A percentile compares a stretch with the other conserved stretches of the same genome.
Conservation (phyloP, 2,888 invertebrate genomes). For the Cylloceria caligata region DNA sequence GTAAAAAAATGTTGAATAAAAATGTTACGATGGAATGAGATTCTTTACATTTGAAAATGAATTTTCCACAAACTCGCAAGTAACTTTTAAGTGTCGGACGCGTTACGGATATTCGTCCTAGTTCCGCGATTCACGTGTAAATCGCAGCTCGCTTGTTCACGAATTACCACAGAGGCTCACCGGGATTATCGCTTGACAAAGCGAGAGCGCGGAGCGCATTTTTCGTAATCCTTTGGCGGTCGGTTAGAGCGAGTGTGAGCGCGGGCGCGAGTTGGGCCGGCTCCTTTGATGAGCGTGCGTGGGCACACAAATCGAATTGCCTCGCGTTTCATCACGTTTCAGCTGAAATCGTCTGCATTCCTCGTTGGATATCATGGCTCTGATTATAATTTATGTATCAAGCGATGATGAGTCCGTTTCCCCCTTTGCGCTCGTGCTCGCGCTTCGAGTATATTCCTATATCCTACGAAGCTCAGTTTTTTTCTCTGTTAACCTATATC, state of each 20-base stretch:
- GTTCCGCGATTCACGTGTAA: slow-evolving; percentile 52
- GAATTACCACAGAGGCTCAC: slow-evolving; percentile 62
- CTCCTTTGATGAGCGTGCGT: slow-evolving; percentile 82
- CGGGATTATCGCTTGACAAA: slow-evolving; percentile 75
- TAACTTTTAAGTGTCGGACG: neutral
- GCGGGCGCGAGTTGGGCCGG: slow-evolving; percentile 72
- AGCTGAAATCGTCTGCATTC: slow-evolving; percentile 73
- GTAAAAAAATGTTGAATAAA: neutral
- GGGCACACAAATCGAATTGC: slow-evolving; percentile 83
- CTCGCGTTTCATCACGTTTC: slow-evolving; percentile 82
- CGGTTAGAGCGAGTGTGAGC: slow-evolving; percentile 45
- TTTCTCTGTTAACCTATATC: slow-evolving; percentile 30
- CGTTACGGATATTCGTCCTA: slow-evolving; percentile 22
- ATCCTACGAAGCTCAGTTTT: slow-evolving; percentile 8
- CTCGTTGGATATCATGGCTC: slow-evolving; percentile 68
- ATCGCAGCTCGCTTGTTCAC: slow-evolving; percentile 59
- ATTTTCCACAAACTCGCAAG: slow-evolving; percentile 28
- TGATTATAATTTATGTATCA: slow-evolving; percentile 82
- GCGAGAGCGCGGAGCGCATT: slow-evolving; percentile 61
- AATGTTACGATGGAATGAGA: neutral
- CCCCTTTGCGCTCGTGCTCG: slow-evolving; percentile 28
- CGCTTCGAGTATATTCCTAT: slow-evolving; percentile 18
- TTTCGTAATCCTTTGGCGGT: slow-evolving; percentile 77
- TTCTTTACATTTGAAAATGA: neutral
- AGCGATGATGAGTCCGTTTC: slow-evolving; percentile 50